phyloP scores from a whole-genome alignment of 64 coral and sea anemone genomes.

The Montipora capricornis region DNA sequence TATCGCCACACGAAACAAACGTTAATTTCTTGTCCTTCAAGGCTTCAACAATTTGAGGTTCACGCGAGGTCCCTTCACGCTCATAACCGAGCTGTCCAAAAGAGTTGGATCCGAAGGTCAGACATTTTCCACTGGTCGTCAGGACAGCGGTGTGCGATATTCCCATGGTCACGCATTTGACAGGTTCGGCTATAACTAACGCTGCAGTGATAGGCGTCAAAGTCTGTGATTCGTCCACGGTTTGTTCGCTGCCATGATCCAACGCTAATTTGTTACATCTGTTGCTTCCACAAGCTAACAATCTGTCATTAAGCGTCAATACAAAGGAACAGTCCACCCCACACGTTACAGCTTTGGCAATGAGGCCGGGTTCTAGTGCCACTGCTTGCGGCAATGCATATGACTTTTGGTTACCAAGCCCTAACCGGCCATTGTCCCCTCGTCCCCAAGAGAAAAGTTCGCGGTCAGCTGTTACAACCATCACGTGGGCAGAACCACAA shows the following conservation, averaged over 20 bases:
- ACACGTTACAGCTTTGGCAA: conserved; percentile 72
- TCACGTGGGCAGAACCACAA: conserved; percentile 91
- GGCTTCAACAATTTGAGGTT: conserved; percentile 74
- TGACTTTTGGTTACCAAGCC: conserved; percentile 73
- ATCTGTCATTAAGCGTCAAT: conserved; percentile 69
- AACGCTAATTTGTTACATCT: conserved; percentile 95
- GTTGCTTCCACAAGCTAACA: conserved; percentile 95
- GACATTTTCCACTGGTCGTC: conserved; percentile 66
- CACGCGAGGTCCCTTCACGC: conserved; percentile 23
- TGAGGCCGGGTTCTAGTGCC: conserved; percentile 34
- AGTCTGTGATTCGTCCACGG: conserved; percentile 67
- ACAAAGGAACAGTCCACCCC: conserved; percentile 89
- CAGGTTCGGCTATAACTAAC: conserved; percentile 16
- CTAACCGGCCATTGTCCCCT: conserved; percentile 90
- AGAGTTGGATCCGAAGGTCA: conserved; percentile 94
- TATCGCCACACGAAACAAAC: conserved; percentile 88
- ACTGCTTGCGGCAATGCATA: conserved; percentile 53
- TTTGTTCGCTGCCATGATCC: conserved; percentile 9
- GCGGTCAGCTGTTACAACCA: conserved; percentile 92
- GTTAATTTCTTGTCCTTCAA: conserved; percentile 61
- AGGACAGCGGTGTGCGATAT: conserved; percentile 81
- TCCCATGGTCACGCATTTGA: conserved; percentile 82
- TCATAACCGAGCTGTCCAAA: conserved; percentile 96
- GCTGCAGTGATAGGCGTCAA: conserved; percentile 43
- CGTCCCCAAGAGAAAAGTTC: conserved; percentile 95